Evolutionary conservation across 35 echinoderm and acorn worm genomes (phyloP).

Genomic region (Hemicentrotus pulcherrimus): DNA sequence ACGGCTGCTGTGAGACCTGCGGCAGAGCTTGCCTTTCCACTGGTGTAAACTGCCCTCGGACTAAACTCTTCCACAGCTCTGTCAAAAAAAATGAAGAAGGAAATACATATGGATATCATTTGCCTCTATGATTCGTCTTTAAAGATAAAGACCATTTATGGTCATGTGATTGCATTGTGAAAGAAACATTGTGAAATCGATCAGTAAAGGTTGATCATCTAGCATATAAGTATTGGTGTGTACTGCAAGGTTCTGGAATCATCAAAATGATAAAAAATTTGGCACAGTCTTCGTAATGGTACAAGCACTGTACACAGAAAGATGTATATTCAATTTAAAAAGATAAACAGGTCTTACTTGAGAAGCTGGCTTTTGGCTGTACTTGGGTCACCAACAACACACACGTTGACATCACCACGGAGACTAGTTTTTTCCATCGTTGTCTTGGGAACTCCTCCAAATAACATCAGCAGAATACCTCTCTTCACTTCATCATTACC

Average conservation of each 20-base stretch:
- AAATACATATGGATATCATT: not conserved
- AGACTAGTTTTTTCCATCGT: slow-evolving; percentile 93
- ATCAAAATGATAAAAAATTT: no score
- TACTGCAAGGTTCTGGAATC: no score
- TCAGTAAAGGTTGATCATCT: no score
- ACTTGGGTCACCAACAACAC: slow-evolving; percentile 92
- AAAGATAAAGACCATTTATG: no score
- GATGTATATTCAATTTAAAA: no score
- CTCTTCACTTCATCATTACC: slow-evolving; percentile 98
- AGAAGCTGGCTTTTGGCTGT: slow-evolving; percentile 97
- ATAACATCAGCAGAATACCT: slow-evolving; percentile 95
- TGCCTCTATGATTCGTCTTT: no score
- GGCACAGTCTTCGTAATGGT: no score
- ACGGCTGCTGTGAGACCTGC: slow-evolving; percentile 97
- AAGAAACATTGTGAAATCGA: no score
- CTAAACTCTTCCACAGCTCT: slow-evolving; percentile 97
- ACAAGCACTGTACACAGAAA: no score
- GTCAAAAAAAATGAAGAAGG: not conserved
- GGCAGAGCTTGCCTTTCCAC: slow-evolving; percentile 92
- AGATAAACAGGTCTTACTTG: slow-evolving; percentile 65
- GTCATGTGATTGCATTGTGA: no score
- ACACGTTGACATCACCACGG: slow-evolving; percentile 94
- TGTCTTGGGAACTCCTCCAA: slow-evolving; percentile 96
- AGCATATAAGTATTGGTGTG: no score
- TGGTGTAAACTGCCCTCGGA: slow-evolving; percentile 93